These are phyloP conservation scores for Coracias cyanogaster DNA, from an alignment of 2,797 vertebrate genomes.

Conservation along the genomic window DNA sequence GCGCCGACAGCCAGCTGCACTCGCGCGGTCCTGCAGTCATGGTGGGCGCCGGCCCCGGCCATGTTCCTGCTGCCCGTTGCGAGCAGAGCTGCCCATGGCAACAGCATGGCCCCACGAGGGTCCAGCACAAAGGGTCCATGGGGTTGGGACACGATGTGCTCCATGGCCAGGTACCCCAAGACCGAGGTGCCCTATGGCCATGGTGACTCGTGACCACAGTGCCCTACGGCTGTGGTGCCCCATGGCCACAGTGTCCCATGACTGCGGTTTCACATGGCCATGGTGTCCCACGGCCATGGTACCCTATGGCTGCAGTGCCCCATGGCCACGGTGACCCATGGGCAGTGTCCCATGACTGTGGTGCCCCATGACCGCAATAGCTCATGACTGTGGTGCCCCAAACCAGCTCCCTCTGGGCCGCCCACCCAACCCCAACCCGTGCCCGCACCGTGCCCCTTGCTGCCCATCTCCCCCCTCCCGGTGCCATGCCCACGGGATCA, in stretches of 20 bases:
- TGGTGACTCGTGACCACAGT: no score
- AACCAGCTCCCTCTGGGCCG: neutral
- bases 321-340: accelerated
- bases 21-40: neutral
- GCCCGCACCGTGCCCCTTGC: accelerated
- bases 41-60: neutral
- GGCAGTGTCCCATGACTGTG: no score
- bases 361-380: no score
- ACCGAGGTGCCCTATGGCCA: accelerated
- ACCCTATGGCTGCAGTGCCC: no score
- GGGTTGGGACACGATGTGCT: accelerated
- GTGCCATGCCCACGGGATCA: accelerated
- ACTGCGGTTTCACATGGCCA: accelerated
- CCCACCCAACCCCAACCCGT: neutral
- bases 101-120: accelerated
- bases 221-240: no score
- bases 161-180: no score
- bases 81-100: neutral
- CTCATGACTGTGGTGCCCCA: neutral
- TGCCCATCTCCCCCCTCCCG: accelerated
- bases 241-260: no score
- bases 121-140: accelerated
- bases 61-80: neutral
- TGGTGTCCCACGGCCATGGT: neutral
- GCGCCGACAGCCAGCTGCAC: slow-evolving; percentile 1